phyloP scores from a whole-genome alignment of 2,888 invertebrate genomes.

The Scaptomyza parva region DNA sequence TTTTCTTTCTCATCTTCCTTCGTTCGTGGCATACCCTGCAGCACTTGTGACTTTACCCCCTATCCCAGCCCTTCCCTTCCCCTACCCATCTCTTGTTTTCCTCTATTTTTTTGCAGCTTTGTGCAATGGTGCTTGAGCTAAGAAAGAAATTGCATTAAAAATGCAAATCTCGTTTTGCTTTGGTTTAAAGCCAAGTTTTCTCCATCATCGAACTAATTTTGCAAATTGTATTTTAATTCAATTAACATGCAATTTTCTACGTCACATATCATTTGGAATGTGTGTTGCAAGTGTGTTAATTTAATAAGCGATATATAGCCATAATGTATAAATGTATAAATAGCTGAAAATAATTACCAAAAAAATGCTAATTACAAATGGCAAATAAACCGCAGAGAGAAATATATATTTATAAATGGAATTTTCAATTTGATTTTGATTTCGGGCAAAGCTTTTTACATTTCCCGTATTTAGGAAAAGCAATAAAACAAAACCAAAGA shows the following conservation, averaged over 20 bases:
- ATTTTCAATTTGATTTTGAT: conserved; percentile 48
- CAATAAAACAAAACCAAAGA: conserved; percentile 18
- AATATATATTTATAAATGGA: conserved; percentile 36
- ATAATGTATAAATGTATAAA: conserved; percentile 53
- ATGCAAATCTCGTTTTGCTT: conserved; percentile 50
- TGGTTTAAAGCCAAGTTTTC: background rate
- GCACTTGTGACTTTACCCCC: conserved; percentile 29
- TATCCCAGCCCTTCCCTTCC: too few relatives aligned
- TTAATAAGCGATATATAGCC: conserved; percentile 32
- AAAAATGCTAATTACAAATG: conserved; percentile 61
- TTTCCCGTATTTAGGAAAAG: conserved; percentile 20
- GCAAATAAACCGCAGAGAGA: conserved; percentile 45
- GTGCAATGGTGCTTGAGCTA: conserved; percentile 4
- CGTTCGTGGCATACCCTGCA: conserved; percentile 25
- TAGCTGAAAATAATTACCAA: conserved; percentile 33
- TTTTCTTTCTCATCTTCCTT: conserved; percentile 26
- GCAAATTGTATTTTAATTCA: conserved; percentile 35
- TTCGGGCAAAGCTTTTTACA: conserved; percentile 32
- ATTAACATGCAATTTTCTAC: conserved; percentile 43
- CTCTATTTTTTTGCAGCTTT: background rate
- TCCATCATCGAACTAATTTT: conserved; percentile 18
- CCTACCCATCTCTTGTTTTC: too few relatives aligned
- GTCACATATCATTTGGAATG: conserved; percentile 5
- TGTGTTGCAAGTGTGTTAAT: too few relatives aligned
- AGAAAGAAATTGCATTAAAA: conserved; percentile 69